Percentiles rank a stretch among this genome's conserved stretches.
Conservation (phyloP, 2,797 vertebrate species). For the Peromyscus melanophrys region DNA sequence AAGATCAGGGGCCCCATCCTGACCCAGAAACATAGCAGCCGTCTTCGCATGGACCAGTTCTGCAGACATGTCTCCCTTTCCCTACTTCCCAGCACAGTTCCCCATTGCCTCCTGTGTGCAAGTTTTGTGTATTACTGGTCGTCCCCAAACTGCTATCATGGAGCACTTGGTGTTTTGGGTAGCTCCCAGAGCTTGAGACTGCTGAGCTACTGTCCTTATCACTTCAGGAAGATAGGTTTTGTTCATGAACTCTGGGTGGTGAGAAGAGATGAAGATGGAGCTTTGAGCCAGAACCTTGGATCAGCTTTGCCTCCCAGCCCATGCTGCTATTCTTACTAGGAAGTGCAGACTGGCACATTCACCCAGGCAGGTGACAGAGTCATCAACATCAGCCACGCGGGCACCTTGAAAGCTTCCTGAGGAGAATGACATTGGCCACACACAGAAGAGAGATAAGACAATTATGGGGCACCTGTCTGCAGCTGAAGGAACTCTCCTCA, state of each 20-base stretch:
- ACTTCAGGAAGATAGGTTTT: rapidly evolving
- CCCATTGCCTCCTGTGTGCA: rapidly evolving
- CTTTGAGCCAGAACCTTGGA: no score
- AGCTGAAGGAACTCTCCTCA: not conserved
- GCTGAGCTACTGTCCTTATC: rapidly evolving
- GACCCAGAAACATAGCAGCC: not conserved
- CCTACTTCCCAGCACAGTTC: rapidly evolving
- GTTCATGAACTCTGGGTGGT: rapidly evolving
- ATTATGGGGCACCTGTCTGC: not conserved
- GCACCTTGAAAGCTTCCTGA: rapidly evolving
- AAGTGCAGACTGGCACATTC: rapidly evolving
- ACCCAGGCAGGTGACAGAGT: not conserved
- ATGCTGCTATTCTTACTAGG: rapidly evolving
- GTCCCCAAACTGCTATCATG: rapidly evolving
- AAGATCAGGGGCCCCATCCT: no score
- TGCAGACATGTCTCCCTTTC: rapidly evolving
- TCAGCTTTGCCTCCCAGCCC: rapidly evolving
- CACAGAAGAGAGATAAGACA: rapidly evolving
- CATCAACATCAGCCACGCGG: not conserved
- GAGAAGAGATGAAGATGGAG: rapidly evolving
- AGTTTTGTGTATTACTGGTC: rapidly evolving
- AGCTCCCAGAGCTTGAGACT: rapidly evolving
- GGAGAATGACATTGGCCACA: not conserved
- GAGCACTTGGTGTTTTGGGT: rapidly evolving
- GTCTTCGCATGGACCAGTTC: rapidly evolving